phyloP scores from a whole-genome alignment of 2,113 vertebrate species.

The Columba janthina region DNA sequence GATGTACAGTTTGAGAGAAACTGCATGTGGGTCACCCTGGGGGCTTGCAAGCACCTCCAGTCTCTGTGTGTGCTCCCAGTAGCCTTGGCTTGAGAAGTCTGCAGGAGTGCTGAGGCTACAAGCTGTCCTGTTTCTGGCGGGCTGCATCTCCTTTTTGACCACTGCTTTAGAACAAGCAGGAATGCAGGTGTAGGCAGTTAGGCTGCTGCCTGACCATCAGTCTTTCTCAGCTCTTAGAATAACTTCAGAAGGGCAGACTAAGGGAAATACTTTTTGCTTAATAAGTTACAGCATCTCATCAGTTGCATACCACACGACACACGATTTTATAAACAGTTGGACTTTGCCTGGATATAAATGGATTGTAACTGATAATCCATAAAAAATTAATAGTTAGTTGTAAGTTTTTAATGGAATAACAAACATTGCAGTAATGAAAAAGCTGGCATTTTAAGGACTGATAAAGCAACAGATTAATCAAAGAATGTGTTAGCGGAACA shows the following conservation, averaged over 20 bases:
- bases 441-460: constrained; percentile 11
- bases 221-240: constrained; percentile 5
- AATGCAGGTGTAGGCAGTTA: neutral
- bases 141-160: neutral
- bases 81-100: neutral
- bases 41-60: neutral
- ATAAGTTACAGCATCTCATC: neutral
- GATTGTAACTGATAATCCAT: constrained; percentile 40
- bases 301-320: neutral
- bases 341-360: constrained; percentile 30
- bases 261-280: constrained; percentile 28
- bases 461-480: constrained; percentile 12
- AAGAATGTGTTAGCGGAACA: neutral
- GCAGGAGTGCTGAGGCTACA: neutral
- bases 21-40: neutral
- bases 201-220: neutral
- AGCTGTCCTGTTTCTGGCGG: neutral
- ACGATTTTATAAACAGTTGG: constrained; percentile 27
- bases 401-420: constrained; percentile 31
- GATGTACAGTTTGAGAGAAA: neutral
- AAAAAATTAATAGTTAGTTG: constrained; percentile 35
- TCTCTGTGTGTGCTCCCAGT: neutral
- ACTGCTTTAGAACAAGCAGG: neutral
- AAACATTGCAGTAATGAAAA: constrained; percentile 21
- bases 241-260: constrained; percentile 11